A percentile compares a stretch with the other conserved stretches of the same genome.
Conservation (phyloP, 1,140 invertebrate genomes). For the Hycleus phaleratus region DNA sequence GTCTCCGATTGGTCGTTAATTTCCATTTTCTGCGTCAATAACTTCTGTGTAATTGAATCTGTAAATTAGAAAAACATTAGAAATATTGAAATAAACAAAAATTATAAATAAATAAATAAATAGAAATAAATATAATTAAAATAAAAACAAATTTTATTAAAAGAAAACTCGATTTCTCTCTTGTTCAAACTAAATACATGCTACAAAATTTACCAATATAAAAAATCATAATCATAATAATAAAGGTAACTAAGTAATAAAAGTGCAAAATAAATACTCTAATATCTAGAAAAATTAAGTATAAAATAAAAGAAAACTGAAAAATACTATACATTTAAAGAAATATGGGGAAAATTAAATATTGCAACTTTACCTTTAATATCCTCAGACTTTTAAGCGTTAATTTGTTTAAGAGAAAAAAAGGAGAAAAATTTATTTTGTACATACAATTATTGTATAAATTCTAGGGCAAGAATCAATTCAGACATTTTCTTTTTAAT, state of each 20-base stretch:
- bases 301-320: constrained; percentile 16
- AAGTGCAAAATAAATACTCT: constrained; percentile 28
- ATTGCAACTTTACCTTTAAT: constrained; percentile 28
- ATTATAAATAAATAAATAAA: constrained; percentile 11
- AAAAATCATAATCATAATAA: background rate
- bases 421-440: too few relatives aligned
- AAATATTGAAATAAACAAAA: background rate
- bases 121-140: constrained; percentile 3
- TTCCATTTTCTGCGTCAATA: constrained; percentile 35
- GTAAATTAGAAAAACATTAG: background rate
- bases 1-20: constrained; percentile 20
- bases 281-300: constrained; percentile 16
- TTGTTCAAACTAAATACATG: constrained; percentile 18
- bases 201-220: constrained; percentile 21
- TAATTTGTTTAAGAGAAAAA: background rate
- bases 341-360: constrained; percentile 10
- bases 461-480: constrained; percentile 23
- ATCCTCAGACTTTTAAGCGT: constrained; percentile 24
- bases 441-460: background rate
- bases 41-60: constrained; percentile 30
- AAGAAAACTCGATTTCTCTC: constrained; percentile 11
- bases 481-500: constrained; percentile 5
- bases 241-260: constrained; percentile 31
- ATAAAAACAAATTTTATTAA: constrained; percentile 3
- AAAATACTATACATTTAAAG: background rate